phyloP scores from a whole-genome alignment of 1,140 invertebrate genomes.

The Stratiolaelaps scimitus region DNA sequence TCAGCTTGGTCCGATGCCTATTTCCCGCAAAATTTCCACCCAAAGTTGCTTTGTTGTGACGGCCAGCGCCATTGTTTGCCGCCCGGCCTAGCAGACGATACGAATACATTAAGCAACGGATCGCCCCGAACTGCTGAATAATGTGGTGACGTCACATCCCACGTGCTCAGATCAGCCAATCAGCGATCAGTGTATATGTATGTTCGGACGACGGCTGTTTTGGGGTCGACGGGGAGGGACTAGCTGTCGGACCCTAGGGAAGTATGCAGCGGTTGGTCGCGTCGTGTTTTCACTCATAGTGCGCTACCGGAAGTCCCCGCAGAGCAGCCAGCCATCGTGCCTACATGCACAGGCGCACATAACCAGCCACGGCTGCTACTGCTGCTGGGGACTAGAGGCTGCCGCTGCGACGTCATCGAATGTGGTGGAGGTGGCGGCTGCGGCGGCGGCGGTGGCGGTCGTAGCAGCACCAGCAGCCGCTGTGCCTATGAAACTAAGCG shows the following conservation, averaged over 20 bases:
- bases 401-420: no score
- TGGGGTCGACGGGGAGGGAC: constrained; percentile 25
- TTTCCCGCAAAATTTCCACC: no score
- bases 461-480: no score
- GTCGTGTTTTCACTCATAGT: background rate
- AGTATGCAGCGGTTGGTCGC: background rate
- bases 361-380: no score
- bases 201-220: constrained; percentile 21
- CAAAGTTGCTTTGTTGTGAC: no score
- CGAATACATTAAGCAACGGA: constrained; percentile 28
- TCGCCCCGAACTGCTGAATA: constrained; percentile 26
- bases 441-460: no score
- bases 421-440: no score
- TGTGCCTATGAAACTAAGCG: no score
- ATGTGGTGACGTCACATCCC: constrained; percentile 25
- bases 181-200: constrained; percentile 18
- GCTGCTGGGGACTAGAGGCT: no score
- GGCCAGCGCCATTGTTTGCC: background rate
- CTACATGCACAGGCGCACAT: no score
- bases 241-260: background rate
- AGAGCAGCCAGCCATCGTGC: background rate
- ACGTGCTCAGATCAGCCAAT: constrained; percentile 22
- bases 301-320: background rate
- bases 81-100: constrained; percentile 17
- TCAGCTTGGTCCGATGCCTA: background rate